Percentiles rank a stretch among this genome's conserved stretches.
These are phyloP conservation scores for Melanocharis versteri DNA, from an alignment of 2,113 vertebrate species.

Conservation along the genomic window DNA sequence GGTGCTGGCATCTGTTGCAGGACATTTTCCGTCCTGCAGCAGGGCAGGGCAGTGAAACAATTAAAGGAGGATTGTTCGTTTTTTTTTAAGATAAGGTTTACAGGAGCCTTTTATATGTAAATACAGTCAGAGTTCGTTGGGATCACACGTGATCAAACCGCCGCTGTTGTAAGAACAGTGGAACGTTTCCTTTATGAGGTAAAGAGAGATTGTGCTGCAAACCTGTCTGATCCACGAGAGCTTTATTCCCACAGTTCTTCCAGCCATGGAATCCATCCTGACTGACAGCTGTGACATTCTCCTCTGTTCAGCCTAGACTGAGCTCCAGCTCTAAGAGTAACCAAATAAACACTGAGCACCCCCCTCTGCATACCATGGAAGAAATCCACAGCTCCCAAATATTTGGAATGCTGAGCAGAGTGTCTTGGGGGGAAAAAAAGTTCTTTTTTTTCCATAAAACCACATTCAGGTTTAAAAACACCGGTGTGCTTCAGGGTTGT, in stretches of 20 bases:
- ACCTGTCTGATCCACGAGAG: background rate
- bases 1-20: background rate
- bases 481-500: background rate
- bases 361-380: background rate
- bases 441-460: background rate
- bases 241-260: background rate
- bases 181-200: background rate
- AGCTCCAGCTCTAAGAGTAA: background rate
- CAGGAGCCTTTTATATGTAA: background rate
- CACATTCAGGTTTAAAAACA: background rate
- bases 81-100: background rate
- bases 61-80: background rate
- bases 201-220: background rate
- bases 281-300: background rate
- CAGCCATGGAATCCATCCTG: background rate
- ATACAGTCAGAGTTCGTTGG: background rate
- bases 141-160: background rate
- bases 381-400: background rate
- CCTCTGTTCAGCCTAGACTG: background rate
- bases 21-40: background rate
- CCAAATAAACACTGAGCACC: background rate
- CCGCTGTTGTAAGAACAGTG: background rate
- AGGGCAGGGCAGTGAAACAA: background rate
- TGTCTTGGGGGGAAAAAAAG: accelerated
- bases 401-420: background rate